phyloP scores from a whole-genome alignment of 2,113 vertebrate species.

The Beaufortia kweichowensis region DNA sequence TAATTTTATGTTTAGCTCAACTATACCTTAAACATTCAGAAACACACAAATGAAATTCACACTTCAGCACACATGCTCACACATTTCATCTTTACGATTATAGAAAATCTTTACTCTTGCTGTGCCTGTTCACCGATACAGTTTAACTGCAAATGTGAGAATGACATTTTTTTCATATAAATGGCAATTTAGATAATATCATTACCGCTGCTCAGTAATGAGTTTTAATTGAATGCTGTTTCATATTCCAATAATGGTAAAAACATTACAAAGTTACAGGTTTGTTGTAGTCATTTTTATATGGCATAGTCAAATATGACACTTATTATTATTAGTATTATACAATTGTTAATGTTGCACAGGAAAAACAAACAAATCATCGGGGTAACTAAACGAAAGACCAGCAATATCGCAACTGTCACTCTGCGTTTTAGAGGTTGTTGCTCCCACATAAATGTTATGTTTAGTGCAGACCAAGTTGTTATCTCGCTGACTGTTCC shows the following conservation, averaged over 20 bases:
- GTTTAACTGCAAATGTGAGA: slow-evolving; percentile 23
- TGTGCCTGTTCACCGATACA: slow-evolving; percentile 7
- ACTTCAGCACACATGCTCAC: slow-evolving; percentile 24
- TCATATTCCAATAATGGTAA: slow-evolving; percentile 15
- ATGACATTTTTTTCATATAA: slow-evolving; percentile 1
- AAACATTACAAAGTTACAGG: slow-evolving; percentile 2
- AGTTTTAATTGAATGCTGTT: slow-evolving; percentile 16
- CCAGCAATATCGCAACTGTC: slow-evolving; percentile 31
- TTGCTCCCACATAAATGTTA: slow-evolving; percentile 57
- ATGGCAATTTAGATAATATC: slow-evolving; percentile 22
- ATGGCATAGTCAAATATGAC: slow-evolving; percentile 27
- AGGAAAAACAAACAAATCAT: not conserved
- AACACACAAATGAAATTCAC: not conserved
- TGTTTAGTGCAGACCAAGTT: slow-evolving; percentile 62
- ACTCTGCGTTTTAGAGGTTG: slow-evolving; percentile 9
- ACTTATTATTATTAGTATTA: too few species aligned
- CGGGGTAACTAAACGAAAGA: slow-evolving; percentile 8
- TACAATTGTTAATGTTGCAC: not conserved
- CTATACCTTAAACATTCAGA: slow-evolving; percentile 5
- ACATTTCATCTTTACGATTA: slow-evolving; percentile 33
- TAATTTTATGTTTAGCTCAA: too few species aligned
- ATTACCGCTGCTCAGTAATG: slow-evolving; percentile 31
- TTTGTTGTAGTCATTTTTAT: not conserved
- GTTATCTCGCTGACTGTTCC: slow-evolving; percentile 63
- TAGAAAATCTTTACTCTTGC: slow-evolving; percentile 18